These are phyloP conservation scores for Neodontobutis hainanensis DNA, from an alignment of 2,113 vertebrate species.

Conservation along the genomic window DNA sequence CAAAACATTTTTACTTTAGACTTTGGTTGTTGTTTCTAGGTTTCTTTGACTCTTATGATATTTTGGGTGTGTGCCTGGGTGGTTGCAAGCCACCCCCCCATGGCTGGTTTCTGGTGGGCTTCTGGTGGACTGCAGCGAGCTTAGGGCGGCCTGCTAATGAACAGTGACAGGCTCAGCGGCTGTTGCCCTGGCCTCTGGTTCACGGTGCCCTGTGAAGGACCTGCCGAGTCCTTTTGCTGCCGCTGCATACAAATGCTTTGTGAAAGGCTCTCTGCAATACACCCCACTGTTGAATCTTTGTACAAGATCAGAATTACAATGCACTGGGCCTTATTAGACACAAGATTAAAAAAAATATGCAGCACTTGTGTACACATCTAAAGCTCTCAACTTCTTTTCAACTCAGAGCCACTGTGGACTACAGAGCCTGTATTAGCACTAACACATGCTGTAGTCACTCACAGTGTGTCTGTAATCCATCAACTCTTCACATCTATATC, in stretches of 20 bases:
- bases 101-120: slow-evolving; percentile 7
- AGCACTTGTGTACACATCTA: slow-evolving; percentile 12
- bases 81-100: slow-evolving; percentile 24
- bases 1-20: too few species aligned
- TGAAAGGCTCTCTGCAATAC: slow-evolving; percentile 3
- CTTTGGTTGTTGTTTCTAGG: not conserved
- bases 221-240: slow-evolving; percentile 43
- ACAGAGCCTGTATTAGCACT: not conserved
- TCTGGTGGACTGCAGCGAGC: slow-evolving; percentile 52
- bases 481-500: slow-evolving; percentile 44
- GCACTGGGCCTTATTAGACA: slow-evolving; percentile 41
- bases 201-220: slow-evolving; percentile 52
- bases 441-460: slow-evolving; percentile 19
- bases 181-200: slow-evolving; percentile 60
- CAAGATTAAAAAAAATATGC: slow-evolving; percentile 24
- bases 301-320: slow-evolving; percentile 59
- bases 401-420: not conserved
- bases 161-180: slow-evolving; percentile 64
- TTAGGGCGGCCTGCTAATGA: slow-evolving; percentile 61
- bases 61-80: slow-evolving; percentile 23
- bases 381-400: slow-evolving; percentile 5
- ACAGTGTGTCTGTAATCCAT: slow-evolving; percentile 28
- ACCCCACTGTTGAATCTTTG: slow-evolving; percentile 15
- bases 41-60: slow-evolving; percentile 19
- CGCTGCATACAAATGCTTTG: slow-evolving; percentile 62